phyloP scores from a whole-genome alignment of 2,888 invertebrate species.

The Crepidodera aurea region DNA sequence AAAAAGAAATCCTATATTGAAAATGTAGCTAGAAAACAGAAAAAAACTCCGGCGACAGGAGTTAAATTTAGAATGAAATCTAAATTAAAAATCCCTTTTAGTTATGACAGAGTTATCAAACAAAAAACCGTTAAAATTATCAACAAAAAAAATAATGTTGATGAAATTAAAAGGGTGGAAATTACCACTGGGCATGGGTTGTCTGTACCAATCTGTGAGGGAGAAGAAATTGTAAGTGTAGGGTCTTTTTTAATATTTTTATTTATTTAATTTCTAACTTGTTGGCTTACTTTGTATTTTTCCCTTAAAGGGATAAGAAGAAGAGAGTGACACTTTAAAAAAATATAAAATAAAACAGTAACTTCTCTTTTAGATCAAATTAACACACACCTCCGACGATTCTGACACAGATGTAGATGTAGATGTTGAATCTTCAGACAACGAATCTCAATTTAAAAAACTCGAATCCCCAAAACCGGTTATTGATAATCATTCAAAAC shows the following conservation, averaged over 20 bases:
- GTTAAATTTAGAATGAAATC: slow-evolving; percentile 23
- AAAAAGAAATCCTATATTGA: slow-evolving; percentile 2
- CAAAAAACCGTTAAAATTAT: slow-evolving; percentile 41
- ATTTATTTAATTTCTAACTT: neutral
- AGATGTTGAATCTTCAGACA: slow-evolving; percentile 67
- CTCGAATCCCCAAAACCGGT: slow-evolving; percentile 6
- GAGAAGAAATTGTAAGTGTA: slow-evolving; percentile 61
- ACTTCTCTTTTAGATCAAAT: slow-evolving; percentile 53
- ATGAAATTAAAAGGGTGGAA: slow-evolving; percentile 45
- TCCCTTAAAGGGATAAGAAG: no score
- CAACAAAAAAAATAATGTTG: slow-evolving; percentile 34
- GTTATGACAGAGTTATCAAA: slow-evolving; percentile 34
- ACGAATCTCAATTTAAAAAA: slow-evolving; percentile 40
- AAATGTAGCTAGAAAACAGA: neutral
- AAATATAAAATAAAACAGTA: no score
- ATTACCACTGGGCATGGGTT: slow-evolving; percentile 65
- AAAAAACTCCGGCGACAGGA: neutral
- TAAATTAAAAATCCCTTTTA: slow-evolving; percentile 46
- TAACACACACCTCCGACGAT: slow-evolving; percentile 53
- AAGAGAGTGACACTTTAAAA: no score
- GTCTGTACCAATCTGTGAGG: slow-evolving; percentile 67
- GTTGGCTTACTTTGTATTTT: no score
- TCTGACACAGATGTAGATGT: slow-evolving; percentile 65
- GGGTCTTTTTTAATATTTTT: no score
- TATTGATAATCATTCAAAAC: neutral